Conservation (phyloP, 2,797 vertebrate genomes). For the Pantherophis alleghaniensis region DNA sequence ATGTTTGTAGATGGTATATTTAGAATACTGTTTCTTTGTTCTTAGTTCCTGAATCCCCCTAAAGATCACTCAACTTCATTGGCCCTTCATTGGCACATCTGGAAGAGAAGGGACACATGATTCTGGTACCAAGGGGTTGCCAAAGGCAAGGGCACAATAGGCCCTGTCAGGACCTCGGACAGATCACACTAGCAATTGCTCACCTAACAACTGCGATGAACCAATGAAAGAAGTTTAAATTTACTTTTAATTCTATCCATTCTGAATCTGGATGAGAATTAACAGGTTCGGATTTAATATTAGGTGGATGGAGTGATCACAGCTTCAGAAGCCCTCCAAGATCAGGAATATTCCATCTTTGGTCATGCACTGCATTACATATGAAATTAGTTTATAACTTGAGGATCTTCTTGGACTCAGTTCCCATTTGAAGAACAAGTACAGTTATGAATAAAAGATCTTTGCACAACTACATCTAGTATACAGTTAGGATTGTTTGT, state of each 20-base stretch:
- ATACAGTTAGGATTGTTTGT: background rate
- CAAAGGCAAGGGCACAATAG: background rate
- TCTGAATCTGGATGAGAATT: background rate
- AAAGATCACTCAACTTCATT: background rate
- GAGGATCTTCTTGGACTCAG: background rate
- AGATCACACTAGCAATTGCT: background rate
- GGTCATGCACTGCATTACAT: background rate
- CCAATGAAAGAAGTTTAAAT: background rate
- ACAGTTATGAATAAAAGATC: background rate
- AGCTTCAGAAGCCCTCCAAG: background rate
- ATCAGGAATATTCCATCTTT: background rate
- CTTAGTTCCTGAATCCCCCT: background rate
- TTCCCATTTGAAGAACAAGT: background rate
- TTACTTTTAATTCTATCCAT: background rate
- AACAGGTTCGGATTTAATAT: background rate
- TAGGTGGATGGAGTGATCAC: background rate
- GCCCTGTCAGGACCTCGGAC: background rate
- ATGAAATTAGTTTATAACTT: background rate
- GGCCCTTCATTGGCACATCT: background rate
- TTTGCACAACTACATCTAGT: background rate
- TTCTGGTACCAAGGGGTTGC: background rate
- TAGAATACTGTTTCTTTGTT: background rate
- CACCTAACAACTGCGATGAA: background rate
- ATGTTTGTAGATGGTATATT: background rate
- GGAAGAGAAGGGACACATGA: background rate